A percentile compares a stretch with the other conserved stretches of the same genome.
Evolutionary conservation across 2,888 invertebrate genomes (phyloP).

Genomic region (Coleophora deauratella): DNA sequence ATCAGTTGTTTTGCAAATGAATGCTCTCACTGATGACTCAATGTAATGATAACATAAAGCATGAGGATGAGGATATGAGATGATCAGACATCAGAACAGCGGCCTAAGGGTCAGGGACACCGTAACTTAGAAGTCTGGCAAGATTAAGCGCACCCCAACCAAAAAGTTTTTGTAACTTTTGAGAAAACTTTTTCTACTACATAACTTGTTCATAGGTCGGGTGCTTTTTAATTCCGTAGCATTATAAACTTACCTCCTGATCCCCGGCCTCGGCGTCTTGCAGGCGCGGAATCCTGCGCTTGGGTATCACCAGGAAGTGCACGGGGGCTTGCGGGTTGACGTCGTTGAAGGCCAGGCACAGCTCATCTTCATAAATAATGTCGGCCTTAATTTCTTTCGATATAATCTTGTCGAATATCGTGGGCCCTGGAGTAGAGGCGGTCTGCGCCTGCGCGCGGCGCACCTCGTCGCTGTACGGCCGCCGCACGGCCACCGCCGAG

Average conservation of each 20-base stretch:
- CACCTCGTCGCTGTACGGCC: slow-evolving; percentile 62
- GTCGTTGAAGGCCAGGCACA: slow-evolving; percentile 87
- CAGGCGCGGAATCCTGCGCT: slow-evolving; percentile 79
- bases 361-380: slow-evolving; percentile 87
- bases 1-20: too few species aligned
- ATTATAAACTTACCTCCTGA: slow-evolving; percentile 56
- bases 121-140: too few species aligned
- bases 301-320: slow-evolving; percentile 90
- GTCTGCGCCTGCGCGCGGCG: slow-evolving; percentile 51
- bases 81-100: too few species aligned
- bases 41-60: too few species aligned
- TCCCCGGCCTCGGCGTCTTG: slow-evolving; percentile 76
- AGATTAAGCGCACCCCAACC: too few species aligned
- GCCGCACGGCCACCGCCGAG: slow-evolving; percentile 47
- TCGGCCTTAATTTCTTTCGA: slow-evolving; percentile 85
- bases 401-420: slow-evolving; percentile 85
- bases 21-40: too few species aligned
- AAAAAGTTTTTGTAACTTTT: too few species aligned
- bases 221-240: too few species aligned
- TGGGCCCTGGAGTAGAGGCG: slow-evolving; percentile 54
- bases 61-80: too few species aligned
- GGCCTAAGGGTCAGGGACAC: too few species aligned
- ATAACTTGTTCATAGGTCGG: too few species aligned
- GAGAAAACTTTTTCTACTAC: too few species aligned
- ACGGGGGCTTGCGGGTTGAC: slow-evolving; percentile 86